Conservation (phyloP, 1,140 invertebrate genomes). For the Drosophila takahashii region DNA sequence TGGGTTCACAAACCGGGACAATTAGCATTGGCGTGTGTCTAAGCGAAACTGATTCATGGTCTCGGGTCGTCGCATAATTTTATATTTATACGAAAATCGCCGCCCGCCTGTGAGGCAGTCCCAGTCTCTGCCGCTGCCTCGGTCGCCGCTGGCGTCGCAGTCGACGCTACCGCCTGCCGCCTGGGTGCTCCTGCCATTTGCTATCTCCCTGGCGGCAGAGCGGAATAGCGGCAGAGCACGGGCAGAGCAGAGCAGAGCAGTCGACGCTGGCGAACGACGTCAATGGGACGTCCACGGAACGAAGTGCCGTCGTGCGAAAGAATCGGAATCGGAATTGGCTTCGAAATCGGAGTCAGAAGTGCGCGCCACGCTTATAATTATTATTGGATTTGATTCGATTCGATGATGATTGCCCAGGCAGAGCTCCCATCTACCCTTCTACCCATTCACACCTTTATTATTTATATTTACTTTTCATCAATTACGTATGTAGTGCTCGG, state of each 20-base stretch:
- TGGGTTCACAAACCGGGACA: conserved; percentile 41
- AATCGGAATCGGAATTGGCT: conserved; percentile 31
- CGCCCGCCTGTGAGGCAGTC: conserved; percentile 50
- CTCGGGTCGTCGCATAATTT: conserved; percentile 69
- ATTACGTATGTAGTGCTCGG: conserved; percentile 20
- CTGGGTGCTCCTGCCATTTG: background rate
- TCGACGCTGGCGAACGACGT: conserved; percentile 44
- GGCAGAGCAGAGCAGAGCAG: background rate
- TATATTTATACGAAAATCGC: conserved; percentile 79
- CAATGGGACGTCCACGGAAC: conserved; percentile 40
- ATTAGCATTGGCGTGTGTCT: conserved; percentile 79
- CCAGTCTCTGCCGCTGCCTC: conserved; percentile 17
- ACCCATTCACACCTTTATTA: background rate
- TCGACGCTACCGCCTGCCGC: background rate
- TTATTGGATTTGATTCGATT: conserved; percentile 70
- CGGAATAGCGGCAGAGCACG: background rate
- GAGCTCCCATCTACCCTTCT: background rate
- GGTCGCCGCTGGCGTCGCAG: conserved; percentile 9
- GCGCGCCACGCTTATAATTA: conserved; percentile 64
- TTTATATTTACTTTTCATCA: conserved; percentile 44
- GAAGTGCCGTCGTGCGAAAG: conserved; percentile 40
- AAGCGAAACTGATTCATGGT: conserved; percentile 77
- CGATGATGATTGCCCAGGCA: conserved; percentile 26
- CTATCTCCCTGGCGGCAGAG: background rate
- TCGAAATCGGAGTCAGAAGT: conserved; percentile 35